Base-by-base conservation (phyloP, 2,797 vertebrate genomes). In the Lepus oiostolus region DNA sequence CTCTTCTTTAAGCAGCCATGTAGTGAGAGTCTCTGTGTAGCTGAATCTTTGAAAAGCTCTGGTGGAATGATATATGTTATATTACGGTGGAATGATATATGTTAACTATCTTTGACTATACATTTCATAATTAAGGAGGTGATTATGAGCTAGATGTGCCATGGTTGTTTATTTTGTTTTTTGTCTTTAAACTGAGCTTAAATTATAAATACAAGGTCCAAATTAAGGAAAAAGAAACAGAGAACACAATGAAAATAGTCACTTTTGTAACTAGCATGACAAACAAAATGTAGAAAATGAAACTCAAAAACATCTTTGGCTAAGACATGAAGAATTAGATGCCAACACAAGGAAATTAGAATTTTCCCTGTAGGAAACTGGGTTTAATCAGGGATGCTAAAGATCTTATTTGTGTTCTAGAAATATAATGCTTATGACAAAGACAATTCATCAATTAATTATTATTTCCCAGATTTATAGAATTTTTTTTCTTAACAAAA, bases 401-500 rank as follows among this genome's bases (percentile, higher is more conserved):
- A 85, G 4, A 80, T 80, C 2, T 22, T 71, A 75, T 62, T 65
- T 82, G 52, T 91, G 21, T 80, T 87, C 38, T 75, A 62, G 28
- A 93, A 93, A 62, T 70, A 47, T 14, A 87, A 72, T 10, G 63
- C 65, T 92, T 32, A 92, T 92, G 24, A 58, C 65, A 71, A 42
- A 42, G 42, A 47, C 42, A 47, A 10, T 28, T 9, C 1, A 80
- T 76, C 28, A 54, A 28, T 35, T 68, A 13, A 71, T 65, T 92
- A 85, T 79, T 89, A 87, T 90, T 88, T 83, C n/a, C 67, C 74
- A 3, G 16, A 81, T 54, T 75, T 88, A 10, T 22, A 28, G 81
- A 63, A 19, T 77, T 28, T 47, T 88, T 93, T 80, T 82, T 91
- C 35, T 90, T 77, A 91, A 38, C 62, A 87, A 19, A 80, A 94